Evolutionary conservation across 2,888 invertebrate genomes (phyloP).

Genomic region (Ariolimax columbianus): DNA sequence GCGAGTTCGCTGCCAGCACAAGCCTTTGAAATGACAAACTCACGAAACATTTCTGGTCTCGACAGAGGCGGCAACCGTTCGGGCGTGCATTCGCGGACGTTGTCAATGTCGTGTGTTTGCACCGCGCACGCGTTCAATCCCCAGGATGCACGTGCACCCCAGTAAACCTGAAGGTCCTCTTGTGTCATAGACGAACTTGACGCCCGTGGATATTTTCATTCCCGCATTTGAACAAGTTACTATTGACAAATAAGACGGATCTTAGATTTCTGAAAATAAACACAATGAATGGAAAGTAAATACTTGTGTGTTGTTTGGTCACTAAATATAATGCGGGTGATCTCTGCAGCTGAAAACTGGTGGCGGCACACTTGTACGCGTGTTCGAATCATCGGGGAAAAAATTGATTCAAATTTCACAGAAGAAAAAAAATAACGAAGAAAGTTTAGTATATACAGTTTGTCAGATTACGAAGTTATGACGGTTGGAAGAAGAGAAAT

Average conservation of each 20-base stretch:
- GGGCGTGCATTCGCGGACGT: conserved; percentile 22
- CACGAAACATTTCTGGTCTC: conserved; percentile 27
- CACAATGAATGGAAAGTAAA: conserved; percentile 14
- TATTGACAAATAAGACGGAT: neutral
- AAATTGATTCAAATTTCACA: neutral
- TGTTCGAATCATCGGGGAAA: neutral
- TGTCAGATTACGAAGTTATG: too few relatives aligned
- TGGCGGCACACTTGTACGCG: too few relatives aligned
- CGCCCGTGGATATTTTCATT: neutral
- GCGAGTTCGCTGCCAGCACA: neutral
- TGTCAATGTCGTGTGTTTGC: conserved; percentile 38
- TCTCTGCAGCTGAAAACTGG: neutral
- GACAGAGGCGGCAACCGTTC: conserved; percentile 28
- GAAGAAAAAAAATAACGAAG: neutral
- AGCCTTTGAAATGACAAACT: conserved; percentile 41
- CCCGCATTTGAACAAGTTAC: conserved; percentile 2
- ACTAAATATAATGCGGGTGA: conserved; percentile 4
- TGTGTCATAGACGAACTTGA: neutral
- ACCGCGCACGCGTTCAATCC: conserved; percentile 39
- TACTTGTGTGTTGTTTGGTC: conserved; percentile 17
- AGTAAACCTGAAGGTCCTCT: conserved; percentile 10
- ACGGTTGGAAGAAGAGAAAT: too few relatives aligned
- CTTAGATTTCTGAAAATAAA: conserved; percentile 5
- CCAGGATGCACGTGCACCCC: conserved; percentile 32
- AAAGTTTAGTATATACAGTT: too few relatives aligned